Evolutionary conservation across 2,113 vertebrate species (phyloP), one percentile per base, ranked within the genome.

Genomic region (Microtus pennsylvanicus): DNA sequence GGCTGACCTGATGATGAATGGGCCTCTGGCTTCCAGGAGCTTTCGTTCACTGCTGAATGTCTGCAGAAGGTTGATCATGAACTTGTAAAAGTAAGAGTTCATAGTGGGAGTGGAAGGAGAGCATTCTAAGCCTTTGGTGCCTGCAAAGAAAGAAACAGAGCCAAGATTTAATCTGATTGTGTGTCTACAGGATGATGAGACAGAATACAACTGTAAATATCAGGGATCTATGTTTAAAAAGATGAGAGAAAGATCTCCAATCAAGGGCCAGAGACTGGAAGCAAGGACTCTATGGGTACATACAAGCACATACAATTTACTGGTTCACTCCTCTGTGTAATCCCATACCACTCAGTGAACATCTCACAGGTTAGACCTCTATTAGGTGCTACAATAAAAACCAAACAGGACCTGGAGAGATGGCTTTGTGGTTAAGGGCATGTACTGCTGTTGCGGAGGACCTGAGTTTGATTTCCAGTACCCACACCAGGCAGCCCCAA

Each of bases 71-170:
- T 99, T 99, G 98, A 99, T 99, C 99, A 99, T 99, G 98, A 99
- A 99, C 98, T 99, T 99, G 97, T 99, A 99, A 96, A 99, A 99
- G 97, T 99, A 99, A 35, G 99, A 99, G 98, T 99, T 99, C 99
- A 99, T 99, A 97, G 99, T 99, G n/a, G 99, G 99, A 19, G 99
- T 99, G 11, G 99, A 99, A 35, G 99, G 99, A 1, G 99, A 99
- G 30, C 98, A 98, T 93, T 99, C 99, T 45, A 98, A 93, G 76
- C 98, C 98, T 97, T 99, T 99, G n/a, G 98, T 78, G 95, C 98
- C 99, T 99, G 98, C 10, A 96, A 63, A 94, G 50, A 89, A 76
- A 96, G 38, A 96, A 38, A 92, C 13, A 91, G 93, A 75, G 83
- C 33, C 2, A 16, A 35, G 75, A 26, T 52, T 96, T 94, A 96